phyloP scores from a whole-genome alignment of 2,797 vertebrate genomes.

The Molossus alvarezi region DNA sequence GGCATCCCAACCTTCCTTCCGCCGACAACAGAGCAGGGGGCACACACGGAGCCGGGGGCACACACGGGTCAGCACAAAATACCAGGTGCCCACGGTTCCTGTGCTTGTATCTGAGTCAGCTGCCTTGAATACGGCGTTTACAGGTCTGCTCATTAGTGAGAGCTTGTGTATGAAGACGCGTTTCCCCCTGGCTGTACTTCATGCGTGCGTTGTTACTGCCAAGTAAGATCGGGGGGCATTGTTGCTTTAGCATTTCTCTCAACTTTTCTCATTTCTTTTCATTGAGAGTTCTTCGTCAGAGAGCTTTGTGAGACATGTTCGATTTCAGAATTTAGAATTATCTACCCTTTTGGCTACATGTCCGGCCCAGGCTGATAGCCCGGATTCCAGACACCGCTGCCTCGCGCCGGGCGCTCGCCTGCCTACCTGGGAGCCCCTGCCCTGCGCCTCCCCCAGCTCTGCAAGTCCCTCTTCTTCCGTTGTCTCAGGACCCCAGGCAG shows the following conservation, averaged over 20 bases:
- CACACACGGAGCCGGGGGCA: neutral
- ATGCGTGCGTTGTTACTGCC: neutral
- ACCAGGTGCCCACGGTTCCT: neutral
- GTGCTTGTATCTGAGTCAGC: neutral
- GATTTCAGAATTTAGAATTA: conserved; percentile 55
- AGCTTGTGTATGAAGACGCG: neutral
- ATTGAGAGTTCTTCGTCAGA: conserved; percentile 35
- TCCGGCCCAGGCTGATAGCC: neutral
- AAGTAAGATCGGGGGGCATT: neutral
- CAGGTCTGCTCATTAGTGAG: conserved; percentile 16
- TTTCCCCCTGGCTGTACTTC: neutral
- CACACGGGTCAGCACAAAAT: neutral
- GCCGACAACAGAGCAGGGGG: neutral
- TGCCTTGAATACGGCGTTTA: neutral
- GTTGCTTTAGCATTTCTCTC: neutral
- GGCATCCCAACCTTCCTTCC: neutral
- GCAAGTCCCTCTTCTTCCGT: neutral
- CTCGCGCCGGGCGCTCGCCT: neutral
- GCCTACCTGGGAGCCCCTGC: neutral
- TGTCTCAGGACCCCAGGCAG: neutral
- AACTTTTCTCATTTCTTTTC: neutral
- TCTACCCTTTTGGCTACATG: neutral
- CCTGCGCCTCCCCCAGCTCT: neutral
- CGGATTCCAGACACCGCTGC: neutral
- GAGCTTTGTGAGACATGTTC: neutral